phyloP scores from a whole-genome alignment of 2,888 invertebrate genomes.

The Theretra japonica region DNA sequence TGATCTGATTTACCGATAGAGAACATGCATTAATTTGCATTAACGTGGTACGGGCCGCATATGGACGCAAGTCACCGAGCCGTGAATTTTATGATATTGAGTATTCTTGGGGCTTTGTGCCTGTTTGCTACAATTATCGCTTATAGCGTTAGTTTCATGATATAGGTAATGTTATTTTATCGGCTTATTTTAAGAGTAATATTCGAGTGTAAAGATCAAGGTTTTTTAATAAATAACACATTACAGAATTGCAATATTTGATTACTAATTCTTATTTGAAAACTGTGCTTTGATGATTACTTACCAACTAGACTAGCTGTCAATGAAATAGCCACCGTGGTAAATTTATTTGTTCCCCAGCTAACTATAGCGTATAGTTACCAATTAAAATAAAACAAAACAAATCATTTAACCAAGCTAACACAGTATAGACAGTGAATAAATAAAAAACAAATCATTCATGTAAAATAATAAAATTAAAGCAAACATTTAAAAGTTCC shows the following conservation, averaged over 20 bases:
- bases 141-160: not conserved
- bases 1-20: conserved; percentile 46
- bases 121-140: not conserved
- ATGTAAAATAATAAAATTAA: too few relatives aligned
- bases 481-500: not conserved
- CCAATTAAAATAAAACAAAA: too few relatives aligned
- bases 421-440: too few relatives aligned
- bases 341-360: too few relatives aligned
- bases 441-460: too few relatives aligned
- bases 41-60: conserved; percentile 34
- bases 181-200: not conserved
- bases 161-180: not conserved
- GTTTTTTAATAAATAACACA: not conserved
- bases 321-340: too few relatives aligned
- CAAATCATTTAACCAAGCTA: too few relatives aligned
- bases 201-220: not conserved
- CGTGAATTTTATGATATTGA: conserved; percentile 27
- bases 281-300: too few relatives aligned
- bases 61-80: conserved; percentile 22
- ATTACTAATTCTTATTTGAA: too few relatives aligned
- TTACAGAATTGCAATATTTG: too few relatives aligned
- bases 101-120: not conserved
- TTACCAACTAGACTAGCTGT: too few relatives aligned
- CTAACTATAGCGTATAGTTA: too few relatives aligned
- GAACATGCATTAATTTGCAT: conserved; percentile 42